These are phyloP conservation scores for Ciconia stormi DNA, from an alignment of 2,113 vertebrate species.

Conservation along the genomic window DNA sequence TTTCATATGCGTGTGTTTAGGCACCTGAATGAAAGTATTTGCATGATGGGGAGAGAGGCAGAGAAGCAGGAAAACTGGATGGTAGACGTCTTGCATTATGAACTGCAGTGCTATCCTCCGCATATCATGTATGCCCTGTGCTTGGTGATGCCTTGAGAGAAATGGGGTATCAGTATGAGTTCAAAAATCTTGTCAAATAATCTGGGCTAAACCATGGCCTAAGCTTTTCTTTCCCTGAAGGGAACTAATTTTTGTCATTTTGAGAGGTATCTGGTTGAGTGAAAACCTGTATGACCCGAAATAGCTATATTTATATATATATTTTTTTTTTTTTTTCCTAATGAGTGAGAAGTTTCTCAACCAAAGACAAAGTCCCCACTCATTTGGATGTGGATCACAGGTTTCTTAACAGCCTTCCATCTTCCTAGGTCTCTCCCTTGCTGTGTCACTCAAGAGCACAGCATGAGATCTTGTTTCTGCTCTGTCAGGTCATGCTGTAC, in stretches of 20 bases:
- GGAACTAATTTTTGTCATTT: not conserved
- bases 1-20: not conserved
- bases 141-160: not conserved
- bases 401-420: not conserved
- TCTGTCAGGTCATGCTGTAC: not conserved
- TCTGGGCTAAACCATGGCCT: not conserved
- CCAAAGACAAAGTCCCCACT: not conserved
- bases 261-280: not conserved
- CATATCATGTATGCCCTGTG: not conserved
- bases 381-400: not conserved
- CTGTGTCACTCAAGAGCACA: not conserved
- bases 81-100: not conserved
- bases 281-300: not conserved
- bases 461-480: not conserved
- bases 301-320: too few species aligned
- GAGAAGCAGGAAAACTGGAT: not conserved
- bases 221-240: not conserved
- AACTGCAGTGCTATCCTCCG: not conserved
- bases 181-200: not conserved
- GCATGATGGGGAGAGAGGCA: too few species aligned
- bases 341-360: not conserved
- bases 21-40: not conserved
- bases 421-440: not conserved
- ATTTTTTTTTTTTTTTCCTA: not conserved
- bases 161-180: not conserved